Evolutionary conservation across 64 coral and sea anemone species (phyloP).

Genomic region (Actinia tenebrosa): DNA sequence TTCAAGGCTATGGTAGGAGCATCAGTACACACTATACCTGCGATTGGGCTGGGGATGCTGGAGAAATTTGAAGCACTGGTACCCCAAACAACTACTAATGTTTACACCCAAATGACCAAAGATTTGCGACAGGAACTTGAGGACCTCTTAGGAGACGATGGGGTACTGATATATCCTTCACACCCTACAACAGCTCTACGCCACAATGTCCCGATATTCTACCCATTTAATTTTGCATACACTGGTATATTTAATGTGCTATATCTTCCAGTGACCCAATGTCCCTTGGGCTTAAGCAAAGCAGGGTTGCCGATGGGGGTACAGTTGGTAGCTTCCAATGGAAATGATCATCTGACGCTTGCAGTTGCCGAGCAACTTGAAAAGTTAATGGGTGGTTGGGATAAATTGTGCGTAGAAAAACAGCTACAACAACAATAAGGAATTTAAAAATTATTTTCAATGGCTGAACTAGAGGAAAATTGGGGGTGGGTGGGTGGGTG

Average conservation of each 20-base stretch:
- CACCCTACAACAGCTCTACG: conserved; percentile 68
- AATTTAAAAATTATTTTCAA: too few relatives aligned
- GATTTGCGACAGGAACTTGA: conserved; percentile 76
- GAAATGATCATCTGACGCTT: conserved; percentile 71
- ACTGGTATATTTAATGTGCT: conserved; percentile 96
- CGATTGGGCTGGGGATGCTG: conserved; percentile 80
- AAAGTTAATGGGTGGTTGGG: conserved; percentile 71
- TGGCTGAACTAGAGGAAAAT: neutral
- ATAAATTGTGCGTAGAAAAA: conserved; percentile 56
- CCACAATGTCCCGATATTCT: conserved; percentile 74
- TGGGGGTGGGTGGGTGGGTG: too few relatives aligned
- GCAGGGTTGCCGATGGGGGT: conserved; percentile 73
- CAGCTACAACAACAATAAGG: neutral
- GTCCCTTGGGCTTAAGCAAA: conserved; percentile 55
- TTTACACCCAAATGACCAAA: conserved; percentile 49
- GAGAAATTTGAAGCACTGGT: conserved; percentile 79
- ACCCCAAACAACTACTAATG: conserved; percentile 51
- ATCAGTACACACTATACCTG: conserved; percentile 86
- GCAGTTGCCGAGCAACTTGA: conserved; percentile 87
- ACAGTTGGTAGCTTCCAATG: conserved; percentile 67
- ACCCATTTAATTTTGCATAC: conserved; percentile 81
- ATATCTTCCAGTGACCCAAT: conserved; percentile 85
- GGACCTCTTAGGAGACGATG: conserved; percentile 72
- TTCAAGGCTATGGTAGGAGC: conserved; percentile 59
- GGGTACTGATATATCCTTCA: conserved; percentile 76